These are phyloP conservation scores for Ectemnius cavifrons DNA, from an alignment of 2,888 invertebrate genomes.

Conservation along the genomic window DNA sequence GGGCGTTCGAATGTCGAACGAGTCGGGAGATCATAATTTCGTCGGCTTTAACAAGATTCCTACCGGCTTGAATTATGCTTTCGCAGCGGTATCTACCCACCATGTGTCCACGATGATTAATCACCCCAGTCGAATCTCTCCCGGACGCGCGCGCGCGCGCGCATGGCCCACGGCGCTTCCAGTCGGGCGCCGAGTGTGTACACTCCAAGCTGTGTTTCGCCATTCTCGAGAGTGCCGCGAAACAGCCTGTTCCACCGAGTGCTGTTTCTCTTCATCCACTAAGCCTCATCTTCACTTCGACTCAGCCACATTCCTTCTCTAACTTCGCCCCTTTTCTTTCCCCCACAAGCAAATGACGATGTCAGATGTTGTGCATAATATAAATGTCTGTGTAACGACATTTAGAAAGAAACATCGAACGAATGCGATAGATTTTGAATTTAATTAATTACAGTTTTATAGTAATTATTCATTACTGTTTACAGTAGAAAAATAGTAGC, in stretches of 20 bases:
- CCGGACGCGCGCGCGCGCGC: constrained; percentile 30
- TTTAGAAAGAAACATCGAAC: no score
- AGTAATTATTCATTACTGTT: no score
- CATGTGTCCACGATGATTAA: constrained; percentile 42
- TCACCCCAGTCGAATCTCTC: constrained; percentile 48
- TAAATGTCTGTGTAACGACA: no score
- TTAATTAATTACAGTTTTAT: no score
- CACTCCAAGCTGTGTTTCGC: constrained; percentile 25
- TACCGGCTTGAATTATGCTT: constrained; percentile 56
- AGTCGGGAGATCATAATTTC: constrained; percentile 58
- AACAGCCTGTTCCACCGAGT: constrained; percentile 10
- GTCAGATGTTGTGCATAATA: no score
- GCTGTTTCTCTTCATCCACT: constrained; percentile 3
- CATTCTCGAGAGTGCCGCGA: constrained; percentile 10
- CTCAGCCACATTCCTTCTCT: not conserved
- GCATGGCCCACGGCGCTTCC: constrained; percentile 41
- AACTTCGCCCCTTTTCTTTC: not conserved
- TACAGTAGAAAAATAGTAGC: no score
- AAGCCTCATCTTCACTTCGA: not conserved
- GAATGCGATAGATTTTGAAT: no score
- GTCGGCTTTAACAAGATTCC: constrained; percentile 61
- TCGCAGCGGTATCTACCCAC: constrained; percentile 52
- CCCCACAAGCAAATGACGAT: not conserved
- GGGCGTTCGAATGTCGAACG: constrained; percentile 53
- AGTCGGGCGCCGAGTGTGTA: constrained; percentile 14